Evolutionary conservation across 2,888 invertebrate genomes (phyloP).

Genomic region (Callimorpha dominula): DNA sequence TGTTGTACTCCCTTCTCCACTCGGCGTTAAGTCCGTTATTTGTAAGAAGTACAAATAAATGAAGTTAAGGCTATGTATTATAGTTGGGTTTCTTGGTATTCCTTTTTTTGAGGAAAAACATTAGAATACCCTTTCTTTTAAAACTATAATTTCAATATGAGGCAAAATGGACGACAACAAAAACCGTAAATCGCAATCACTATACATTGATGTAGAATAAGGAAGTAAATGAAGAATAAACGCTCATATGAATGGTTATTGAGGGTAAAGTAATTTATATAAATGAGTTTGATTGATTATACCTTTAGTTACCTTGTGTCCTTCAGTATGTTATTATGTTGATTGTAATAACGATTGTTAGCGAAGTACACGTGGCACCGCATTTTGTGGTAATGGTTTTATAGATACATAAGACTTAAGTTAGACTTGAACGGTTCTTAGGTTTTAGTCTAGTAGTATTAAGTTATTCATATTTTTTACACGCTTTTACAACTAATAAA

Average conservation of each 20-base stretch:
- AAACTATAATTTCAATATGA: not conserved
- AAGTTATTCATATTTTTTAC: no score
- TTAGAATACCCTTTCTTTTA: no score
- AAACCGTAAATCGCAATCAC: not conserved
- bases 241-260: not conserved
- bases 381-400: not conserved
- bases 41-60: no score
- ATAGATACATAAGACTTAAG: not conserved
- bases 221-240: not conserved
- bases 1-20: no score
- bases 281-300: not conserved
- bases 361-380: not conserved
- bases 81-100: no score
- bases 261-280: slow-evolving; percentile 1
- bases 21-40: no score
- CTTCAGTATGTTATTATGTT: not conserved
- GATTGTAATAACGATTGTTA: not conserved
- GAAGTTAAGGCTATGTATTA: no score
- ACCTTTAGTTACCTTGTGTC: not conserved
- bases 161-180: not conserved
- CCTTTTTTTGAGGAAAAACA: no score
- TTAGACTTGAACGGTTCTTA: no score
- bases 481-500: no score
- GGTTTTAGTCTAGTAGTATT: no score
- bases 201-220: not conserved